Base-by-base conservation (phyloP, 1,140 invertebrate species). In the Calliopsis andreniformis region DNA sequence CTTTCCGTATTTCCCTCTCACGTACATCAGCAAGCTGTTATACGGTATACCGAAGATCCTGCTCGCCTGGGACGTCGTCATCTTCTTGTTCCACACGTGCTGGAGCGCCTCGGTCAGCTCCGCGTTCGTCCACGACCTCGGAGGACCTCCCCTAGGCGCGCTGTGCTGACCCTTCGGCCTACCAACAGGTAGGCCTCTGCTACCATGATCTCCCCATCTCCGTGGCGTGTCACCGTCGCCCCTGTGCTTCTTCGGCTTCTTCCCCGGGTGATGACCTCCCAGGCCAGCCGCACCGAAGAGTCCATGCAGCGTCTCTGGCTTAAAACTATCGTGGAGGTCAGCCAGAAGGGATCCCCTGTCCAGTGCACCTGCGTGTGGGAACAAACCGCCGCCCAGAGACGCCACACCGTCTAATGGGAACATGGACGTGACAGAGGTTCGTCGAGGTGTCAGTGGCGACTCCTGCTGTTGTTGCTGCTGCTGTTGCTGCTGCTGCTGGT, bases 1-100 rank as follows among this genome's bases (percentile, higher is more conserved):
- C 88, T 98, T 98, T 1, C 97, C 97, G 87, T 97, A 97, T 87
- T 98, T 98, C 18, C 97, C 97, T n/a, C 97, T 92, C 7, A 98
- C 97, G 91, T 98, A 98, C 97, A 97, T 97, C 18, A 98, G 92
- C 1, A 98, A 91, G 25, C 96, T 97, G 90, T 98, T 98, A 93
- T 98, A 98, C 1, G 97, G 97, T 61, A 98, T 98, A 7, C 97
- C 97, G 88, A 97, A 98, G 83, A 97, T 96, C 53, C 97, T 92
- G 18, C 96, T 97, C 0, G 97, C 97, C 90, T 98, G 97, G 76
- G 96, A 97, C 1, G 97, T 98, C n/a, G 97, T 98, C 96, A 98
- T 97, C 87, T 97, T 97, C 87, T 97, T 97, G 89, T 97, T 97
- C 97, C 97, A 98, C 0, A 98, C 97, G 89, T 97, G 96, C 84